Evolutionary conservation across 2,797 vertebrate species (phyloP).

Genomic region (Pseudochirops corinnae): DNA sequence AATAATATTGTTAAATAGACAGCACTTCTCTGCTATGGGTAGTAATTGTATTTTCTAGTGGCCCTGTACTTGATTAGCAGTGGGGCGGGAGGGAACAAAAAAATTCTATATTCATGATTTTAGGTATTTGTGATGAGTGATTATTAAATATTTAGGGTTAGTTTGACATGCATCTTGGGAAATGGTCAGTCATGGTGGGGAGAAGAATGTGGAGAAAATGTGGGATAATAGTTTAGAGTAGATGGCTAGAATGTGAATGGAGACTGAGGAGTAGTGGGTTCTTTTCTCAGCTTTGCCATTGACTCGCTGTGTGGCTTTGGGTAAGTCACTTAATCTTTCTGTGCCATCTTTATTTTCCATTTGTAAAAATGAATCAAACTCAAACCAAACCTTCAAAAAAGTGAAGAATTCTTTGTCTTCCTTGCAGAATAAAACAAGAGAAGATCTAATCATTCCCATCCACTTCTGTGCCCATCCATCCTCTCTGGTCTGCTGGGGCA

Average conservation of each 20-base stretch:
- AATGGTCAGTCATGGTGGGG: constrained; percentile 42
- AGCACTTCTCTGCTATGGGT: background rate
- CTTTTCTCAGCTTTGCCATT: constrained; percentile 81
- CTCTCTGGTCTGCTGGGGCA: constrained; percentile 68
- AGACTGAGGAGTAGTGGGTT: constrained; percentile 77
- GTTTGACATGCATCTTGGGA: constrained; percentile 25
- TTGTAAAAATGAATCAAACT: constrained; percentile 73
- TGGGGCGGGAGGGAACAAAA: background rate
- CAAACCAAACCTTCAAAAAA: constrained; percentile 79
- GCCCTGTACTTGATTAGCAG: too few species aligned
- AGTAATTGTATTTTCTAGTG: background rate
- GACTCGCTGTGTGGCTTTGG: constrained; percentile 80
- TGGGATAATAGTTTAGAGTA: constrained; percentile 61
- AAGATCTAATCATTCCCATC: constrained; percentile 63
- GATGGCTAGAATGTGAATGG: constrained; percentile 44
- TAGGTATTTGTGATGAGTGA: background rate
- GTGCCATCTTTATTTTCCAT: constrained; percentile 77
- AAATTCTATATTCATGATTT: background rate
- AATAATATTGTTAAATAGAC: constrained; percentile 13
- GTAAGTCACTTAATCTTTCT: constrained; percentile 80
- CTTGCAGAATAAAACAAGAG: constrained; percentile 73
- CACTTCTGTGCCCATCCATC: constrained; percentile 44
- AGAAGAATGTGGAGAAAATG: background rate
- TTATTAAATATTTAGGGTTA: background rate
- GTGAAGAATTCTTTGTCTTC: constrained; percentile 67